Evolutionary conservation across 2,888 invertebrate genomes (phyloP).

Genomic region (Ecliptopera silaceata): DNA sequence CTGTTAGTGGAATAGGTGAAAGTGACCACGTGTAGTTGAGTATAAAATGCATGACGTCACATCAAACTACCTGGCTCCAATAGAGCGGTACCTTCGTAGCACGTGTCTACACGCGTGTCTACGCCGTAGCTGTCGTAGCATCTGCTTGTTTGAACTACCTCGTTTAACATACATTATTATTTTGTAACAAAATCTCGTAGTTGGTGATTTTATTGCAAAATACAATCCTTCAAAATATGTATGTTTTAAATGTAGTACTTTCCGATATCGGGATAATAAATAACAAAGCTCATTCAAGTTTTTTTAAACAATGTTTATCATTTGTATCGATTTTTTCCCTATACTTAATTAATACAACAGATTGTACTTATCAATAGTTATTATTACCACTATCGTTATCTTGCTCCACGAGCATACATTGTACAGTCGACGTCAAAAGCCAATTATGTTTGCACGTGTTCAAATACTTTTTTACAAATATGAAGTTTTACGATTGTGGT

Average conservation of each 20-base stretch:
- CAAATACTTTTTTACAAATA: too few relatives aligned
- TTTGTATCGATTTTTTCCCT: constrained; percentile 15
- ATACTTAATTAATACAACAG: constrained; percentile 13
- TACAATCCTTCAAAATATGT: too few relatives aligned
- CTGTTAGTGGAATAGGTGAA: too few relatives aligned
- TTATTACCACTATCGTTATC: constrained; percentile 16
- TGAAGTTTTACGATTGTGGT: too few relatives aligned
- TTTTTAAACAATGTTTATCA: constrained; percentile 1
- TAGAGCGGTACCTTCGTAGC: constrained; percentile 25
- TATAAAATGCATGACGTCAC: constrained; percentile 20
- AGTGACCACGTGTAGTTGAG: constrained; percentile 3
- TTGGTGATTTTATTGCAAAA: too few relatives aligned
- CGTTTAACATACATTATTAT: too few relatives aligned
- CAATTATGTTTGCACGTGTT: too few relatives aligned
- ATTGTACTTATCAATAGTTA: constrained; percentile 8
- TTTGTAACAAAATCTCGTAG: too few relatives aligned
- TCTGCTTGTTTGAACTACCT: not conserved
- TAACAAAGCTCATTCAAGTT: too few relatives aligned
- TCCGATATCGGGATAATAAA: too few relatives aligned
- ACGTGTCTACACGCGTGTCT: constrained; percentile 30
- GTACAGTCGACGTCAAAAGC: not conserved
- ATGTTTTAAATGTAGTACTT: too few relatives aligned
- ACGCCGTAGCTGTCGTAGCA: constrained; percentile 26
- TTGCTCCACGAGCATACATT: not conserved
- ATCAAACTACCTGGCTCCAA: constrained; percentile 12